Percentiles rank a stretch among this genome's conserved stretches.
phyloP scores from a whole-genome alignment of 2,888 invertebrate genomes.

The Idaea dimidiata region DNA sequence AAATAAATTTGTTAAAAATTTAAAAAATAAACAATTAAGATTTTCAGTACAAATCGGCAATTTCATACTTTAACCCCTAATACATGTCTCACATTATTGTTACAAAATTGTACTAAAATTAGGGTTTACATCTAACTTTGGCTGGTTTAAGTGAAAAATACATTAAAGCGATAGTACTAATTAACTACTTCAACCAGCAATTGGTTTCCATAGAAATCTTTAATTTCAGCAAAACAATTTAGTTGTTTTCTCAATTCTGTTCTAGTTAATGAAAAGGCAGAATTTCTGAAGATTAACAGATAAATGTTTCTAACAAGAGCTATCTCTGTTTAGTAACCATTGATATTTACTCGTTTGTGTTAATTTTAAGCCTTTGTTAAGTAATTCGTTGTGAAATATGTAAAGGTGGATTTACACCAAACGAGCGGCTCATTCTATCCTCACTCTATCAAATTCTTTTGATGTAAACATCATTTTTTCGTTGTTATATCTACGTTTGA shows the following conservation, averaged over 20 bases:
- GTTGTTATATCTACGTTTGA: no score
- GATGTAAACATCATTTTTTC: no score
- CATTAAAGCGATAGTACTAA: background rate
- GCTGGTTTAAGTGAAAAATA: background rate
- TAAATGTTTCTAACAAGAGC: background rate
- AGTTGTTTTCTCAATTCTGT: background rate
- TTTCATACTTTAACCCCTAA: no score
- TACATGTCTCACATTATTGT: no score
- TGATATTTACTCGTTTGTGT: background rate
- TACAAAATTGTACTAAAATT: no score
- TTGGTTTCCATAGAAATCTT: background rate
- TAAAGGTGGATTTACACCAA: no score
- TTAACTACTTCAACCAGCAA: background rate
- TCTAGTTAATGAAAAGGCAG: background rate
- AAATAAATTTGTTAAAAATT: no score
- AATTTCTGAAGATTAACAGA: background rate
- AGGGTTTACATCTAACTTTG: no score
- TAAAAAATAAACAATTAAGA: no score
- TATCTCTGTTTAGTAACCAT: background rate
- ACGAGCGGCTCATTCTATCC: no score
- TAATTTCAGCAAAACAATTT: background rate
- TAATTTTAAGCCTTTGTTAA: background rate
- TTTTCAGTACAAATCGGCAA: no score
- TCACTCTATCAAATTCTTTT: no score
- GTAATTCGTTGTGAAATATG: background rate